Conservation (phyloP, 64 coral and sea anemone species). For the Platygyra sinensis region DNA sequence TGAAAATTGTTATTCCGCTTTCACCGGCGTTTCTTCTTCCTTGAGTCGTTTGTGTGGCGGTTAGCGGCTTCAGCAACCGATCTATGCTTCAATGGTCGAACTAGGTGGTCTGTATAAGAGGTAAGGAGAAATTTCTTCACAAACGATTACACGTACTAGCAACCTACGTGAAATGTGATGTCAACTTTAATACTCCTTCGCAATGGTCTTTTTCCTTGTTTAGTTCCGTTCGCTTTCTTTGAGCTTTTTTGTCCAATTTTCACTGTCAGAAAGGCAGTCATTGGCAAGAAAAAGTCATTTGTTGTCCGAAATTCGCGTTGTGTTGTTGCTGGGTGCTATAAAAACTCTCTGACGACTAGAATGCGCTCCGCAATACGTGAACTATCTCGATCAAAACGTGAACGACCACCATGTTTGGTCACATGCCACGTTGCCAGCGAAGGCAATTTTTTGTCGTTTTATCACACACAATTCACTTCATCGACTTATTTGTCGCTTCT, state of each 20-base stretch:
- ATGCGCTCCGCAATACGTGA: constrained; percentile 17
- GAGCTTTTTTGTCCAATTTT: neutral
- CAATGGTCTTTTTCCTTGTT: constrained; percentile 25
- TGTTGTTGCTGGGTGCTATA: neutral
- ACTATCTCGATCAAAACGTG: constrained; percentile 18
- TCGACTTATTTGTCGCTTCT: neutral
- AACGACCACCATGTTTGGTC: constrained; percentile 21
- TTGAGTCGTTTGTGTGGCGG: neutral
- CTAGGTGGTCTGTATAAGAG: neutral
- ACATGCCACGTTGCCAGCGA: neutral
- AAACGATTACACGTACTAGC: neutral
- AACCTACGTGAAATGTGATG: constrained; percentile 44
- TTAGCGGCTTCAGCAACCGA: neutral
- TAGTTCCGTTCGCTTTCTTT: constrained; percentile 1
- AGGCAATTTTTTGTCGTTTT: constrained; percentile 7
- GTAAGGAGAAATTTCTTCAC: constrained; percentile 12
- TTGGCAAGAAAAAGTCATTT: neutral
- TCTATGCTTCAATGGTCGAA: neutral
- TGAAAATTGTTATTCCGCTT: constrained; percentile 29
- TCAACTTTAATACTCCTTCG: neutral
- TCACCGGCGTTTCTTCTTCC: neutral
- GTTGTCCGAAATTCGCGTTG: neutral
- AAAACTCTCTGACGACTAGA: neutral
- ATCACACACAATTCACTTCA: neutral
- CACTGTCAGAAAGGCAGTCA: neutral